These are phyloP conservation scores for Chrysina gloriosa DNA, from an alignment of 2,888 invertebrate species.

Conservation along the genomic window DNA sequence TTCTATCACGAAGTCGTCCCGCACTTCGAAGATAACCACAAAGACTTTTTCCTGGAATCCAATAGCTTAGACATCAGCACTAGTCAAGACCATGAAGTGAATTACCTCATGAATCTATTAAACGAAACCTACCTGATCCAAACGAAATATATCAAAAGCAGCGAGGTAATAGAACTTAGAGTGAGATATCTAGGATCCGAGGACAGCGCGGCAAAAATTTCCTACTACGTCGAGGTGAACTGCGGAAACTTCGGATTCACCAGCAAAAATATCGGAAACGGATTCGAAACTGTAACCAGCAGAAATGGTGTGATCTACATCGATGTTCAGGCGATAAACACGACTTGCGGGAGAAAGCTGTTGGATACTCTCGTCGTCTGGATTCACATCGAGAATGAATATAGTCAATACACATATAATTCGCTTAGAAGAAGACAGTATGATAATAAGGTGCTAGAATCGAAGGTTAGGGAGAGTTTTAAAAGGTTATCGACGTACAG, in stretches of 20 bases:
- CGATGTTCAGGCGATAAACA: slow-evolving; percentile 34
- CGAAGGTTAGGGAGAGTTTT: slow-evolving; percentile 33
- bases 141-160: slow-evolving; percentile 14
- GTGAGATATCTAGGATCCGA: slow-evolving; percentile 36
- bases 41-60: slow-evolving; percentile 27
- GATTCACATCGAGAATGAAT: slow-evolving; percentile 36
- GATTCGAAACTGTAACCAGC: slow-evolving; percentile 30
- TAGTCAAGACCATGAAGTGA: slow-evolving; percentile 6
- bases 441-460: slow-evolving; percentile 32
- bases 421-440: slow-evolving; percentile 23
- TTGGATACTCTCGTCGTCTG: slow-evolving; percentile 31
- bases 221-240: slow-evolving; percentile 33
- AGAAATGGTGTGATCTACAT: slow-evolving; percentile 28
- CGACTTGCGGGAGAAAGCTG: slow-evolving; percentile 30
- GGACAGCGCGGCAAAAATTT: slow-evolving; percentile 27
- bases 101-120: slow-evolving; percentile 36
- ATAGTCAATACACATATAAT: slow-evolving; percentile 2
- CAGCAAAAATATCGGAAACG: slow-evolving; percentile 24
- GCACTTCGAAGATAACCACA: slow-evolving; percentile 39
- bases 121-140: slow-evolving; percentile 41
- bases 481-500: slow-evolving; percentile 28
- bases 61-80: slow-evolving; percentile 30
- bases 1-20: slow-evolving; percentile 17
- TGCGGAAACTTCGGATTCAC: slow-evolving; percentile 41
- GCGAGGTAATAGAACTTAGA: slow-evolving; percentile 24